Evolutionary conservation across 2,888 invertebrate species (phyloP).

Genomic region (Apodemia zela): DNA sequence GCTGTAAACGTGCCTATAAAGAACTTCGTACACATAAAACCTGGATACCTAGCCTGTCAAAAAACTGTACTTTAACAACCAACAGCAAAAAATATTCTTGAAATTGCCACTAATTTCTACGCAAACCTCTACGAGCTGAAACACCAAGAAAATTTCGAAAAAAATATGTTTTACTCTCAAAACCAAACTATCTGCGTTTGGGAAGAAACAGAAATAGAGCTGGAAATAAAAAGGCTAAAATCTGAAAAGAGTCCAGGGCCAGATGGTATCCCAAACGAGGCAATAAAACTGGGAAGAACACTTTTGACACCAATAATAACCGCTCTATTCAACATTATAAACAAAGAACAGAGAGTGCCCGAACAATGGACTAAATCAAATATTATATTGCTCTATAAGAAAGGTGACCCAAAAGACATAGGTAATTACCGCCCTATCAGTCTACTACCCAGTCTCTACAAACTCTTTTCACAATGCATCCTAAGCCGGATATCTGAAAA

Average conservation of each 20-base stretch:
- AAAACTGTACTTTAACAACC: too few relatives aligned
- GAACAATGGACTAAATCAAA: conserved; percentile 15
- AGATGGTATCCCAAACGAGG: not conserved
- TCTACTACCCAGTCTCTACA: not conserved
- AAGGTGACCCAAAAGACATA: conserved; percentile 17
- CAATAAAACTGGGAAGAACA: not conserved
- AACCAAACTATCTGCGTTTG: too few relatives aligned
- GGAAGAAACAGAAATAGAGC: too few relatives aligned
- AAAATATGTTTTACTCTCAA: too few relatives aligned
- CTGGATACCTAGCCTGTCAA: too few relatives aligned
- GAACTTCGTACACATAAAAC: too few relatives aligned
- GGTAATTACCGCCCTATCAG: not conserved
- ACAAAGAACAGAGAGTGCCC: not conserved
- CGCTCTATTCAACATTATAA: not conserved
- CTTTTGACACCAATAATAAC: not conserved
- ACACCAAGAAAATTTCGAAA: too few relatives aligned
- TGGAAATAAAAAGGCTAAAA: not conserved
- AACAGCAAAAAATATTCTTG: too few relatives aligned
- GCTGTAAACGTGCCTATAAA: too few relatives aligned
- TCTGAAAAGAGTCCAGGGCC: not conserved
- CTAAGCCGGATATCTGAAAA: not conserved
- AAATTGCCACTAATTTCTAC: too few relatives aligned
- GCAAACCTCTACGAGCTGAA: too few relatives aligned
- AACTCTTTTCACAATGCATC: not conserved
- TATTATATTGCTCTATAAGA: conserved; percentile 17